Conservation (phyloP, 1,140 invertebrate genomes). For the Geopemphigus sp. region DNA sequence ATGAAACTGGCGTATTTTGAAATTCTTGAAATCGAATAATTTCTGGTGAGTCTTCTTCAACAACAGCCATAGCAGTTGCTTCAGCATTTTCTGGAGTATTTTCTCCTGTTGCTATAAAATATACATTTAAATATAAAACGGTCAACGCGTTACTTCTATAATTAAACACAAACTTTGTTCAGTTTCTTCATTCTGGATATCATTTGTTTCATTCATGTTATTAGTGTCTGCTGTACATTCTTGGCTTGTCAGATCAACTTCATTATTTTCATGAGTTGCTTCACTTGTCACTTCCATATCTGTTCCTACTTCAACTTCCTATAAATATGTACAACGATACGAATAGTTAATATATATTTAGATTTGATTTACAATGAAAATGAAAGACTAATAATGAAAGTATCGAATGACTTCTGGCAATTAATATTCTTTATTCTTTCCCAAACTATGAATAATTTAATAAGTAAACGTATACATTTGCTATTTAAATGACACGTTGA, state of each 20-base stretch:
- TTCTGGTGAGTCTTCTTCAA: conserved; percentile 40
- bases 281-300: conserved; percentile 56
- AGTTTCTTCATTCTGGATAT: conserved; percentile 40
- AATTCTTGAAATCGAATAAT: conserved; percentile 30
- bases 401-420: too few relatives aligned
- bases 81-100: conserved; percentile 46
- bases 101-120: conserved; percentile 27
- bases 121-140: too few relatives aligned
- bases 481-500: too few relatives aligned
- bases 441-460: too few relatives aligned
- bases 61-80: conserved; percentile 38
- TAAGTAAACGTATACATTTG: too few relatives aligned
- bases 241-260: conserved; percentile 59
- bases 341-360: too few relatives aligned
- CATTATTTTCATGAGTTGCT: conserved; percentile 62
- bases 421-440: too few relatives aligned
- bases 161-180: conserved; percentile 12
- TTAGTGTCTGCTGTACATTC: conserved; percentile 43
- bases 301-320: conserved; percentile 56
- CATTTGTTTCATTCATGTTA: conserved; percentile 46
- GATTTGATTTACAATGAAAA: too few relatives aligned
- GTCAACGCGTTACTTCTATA: neutral
- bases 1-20: conserved; percentile 41
- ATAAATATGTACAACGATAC: neutral
- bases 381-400: too few relatives aligned